A percentile compares a stretch with the other conserved stretches of the same genome.
phyloP scores from a whole-genome alignment of 2,113 vertebrate species.

The Vulpes lagopus region DNA sequence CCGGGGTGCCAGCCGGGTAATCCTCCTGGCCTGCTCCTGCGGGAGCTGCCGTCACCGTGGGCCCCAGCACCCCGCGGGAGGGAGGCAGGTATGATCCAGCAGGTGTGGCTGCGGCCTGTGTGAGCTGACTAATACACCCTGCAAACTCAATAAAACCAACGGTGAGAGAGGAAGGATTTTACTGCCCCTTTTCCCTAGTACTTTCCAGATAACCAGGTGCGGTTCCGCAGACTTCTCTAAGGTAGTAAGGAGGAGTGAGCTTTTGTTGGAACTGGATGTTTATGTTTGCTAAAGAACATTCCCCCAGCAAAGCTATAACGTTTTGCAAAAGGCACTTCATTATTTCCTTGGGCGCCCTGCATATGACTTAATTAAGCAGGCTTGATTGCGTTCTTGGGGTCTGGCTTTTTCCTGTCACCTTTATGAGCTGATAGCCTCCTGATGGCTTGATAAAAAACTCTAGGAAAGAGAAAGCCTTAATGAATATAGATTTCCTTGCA shows the following conservation, averaged over 20 bases:
- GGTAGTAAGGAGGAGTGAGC: not conserved
- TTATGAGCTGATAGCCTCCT: not conserved
- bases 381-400: slow-evolving; percentile 60
- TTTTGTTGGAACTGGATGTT: not conserved
- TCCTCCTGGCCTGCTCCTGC: accelerated
- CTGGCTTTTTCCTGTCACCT: not conserved
- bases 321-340: not conserved
- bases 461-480: not conserved
- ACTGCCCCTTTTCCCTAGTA: not conserved
- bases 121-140: too few relatives aligned
- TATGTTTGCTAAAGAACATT: not conserved
- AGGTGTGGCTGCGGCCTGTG: too few relatives aligned
- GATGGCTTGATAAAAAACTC: slow-evolving; percentile 56
- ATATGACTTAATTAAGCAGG: not conserved
- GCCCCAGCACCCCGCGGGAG: accelerated
- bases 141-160: too few relatives aligned
- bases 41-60: not conserved
- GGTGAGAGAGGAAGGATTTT: not conserved
- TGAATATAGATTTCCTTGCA: slow-evolving; percentile 36
- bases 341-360: accelerated
- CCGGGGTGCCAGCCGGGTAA: accelerated
- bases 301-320: accelerated
- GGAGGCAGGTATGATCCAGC: too few relatives aligned
- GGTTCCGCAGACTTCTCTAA: not conserved
- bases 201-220: not conserved